phyloP scores from a whole-genome alignment of 2,888 invertebrate species.

The Cenopis cana region DNA sequence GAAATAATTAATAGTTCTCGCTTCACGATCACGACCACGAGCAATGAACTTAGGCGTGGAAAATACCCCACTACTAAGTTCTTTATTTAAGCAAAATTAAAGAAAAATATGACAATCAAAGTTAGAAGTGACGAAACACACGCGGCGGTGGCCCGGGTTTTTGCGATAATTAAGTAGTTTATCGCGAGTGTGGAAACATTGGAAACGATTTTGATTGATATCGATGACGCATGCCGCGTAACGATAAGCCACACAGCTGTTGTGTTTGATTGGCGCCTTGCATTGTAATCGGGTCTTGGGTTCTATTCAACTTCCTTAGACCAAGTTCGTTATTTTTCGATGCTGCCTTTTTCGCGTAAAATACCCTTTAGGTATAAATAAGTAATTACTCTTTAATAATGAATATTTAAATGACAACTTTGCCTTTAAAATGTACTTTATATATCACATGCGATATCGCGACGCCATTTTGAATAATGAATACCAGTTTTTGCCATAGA shows the following conservation, averaged over 20 bases:
- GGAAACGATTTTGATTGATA: conserved; percentile 18
- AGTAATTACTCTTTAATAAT: background rate
- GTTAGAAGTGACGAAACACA: conserved; percentile 2
- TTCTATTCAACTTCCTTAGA: background rate
- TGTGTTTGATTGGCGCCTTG: background rate
- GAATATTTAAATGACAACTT: background rate
- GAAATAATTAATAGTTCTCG: conserved; percentile 7
- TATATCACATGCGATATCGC: background rate
- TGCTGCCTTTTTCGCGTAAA: background rate
- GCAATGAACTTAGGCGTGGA: too few species aligned
- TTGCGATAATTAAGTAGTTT: conserved; percentile 2
- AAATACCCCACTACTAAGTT: background rate
- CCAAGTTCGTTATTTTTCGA: background rate
- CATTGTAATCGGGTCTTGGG: background rate
- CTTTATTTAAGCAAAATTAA: too few species aligned
- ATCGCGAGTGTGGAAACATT: conserved; percentile 4
- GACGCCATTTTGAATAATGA: conserved; percentile 13
- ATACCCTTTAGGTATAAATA: background rate
- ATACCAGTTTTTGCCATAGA: conserved; percentile 11
- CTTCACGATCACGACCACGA: too few species aligned
- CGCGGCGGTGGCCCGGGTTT: conserved; percentile 5
- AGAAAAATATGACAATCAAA: background rate
- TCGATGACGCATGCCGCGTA: conserved; percentile 11
- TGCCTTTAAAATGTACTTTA: background rate
- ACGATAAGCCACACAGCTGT: background rate